These are phyloP conservation scores for Perdita meconis DNA, from an alignment of 2,888 invertebrate genomes.

Conservation along the genomic window DNA sequence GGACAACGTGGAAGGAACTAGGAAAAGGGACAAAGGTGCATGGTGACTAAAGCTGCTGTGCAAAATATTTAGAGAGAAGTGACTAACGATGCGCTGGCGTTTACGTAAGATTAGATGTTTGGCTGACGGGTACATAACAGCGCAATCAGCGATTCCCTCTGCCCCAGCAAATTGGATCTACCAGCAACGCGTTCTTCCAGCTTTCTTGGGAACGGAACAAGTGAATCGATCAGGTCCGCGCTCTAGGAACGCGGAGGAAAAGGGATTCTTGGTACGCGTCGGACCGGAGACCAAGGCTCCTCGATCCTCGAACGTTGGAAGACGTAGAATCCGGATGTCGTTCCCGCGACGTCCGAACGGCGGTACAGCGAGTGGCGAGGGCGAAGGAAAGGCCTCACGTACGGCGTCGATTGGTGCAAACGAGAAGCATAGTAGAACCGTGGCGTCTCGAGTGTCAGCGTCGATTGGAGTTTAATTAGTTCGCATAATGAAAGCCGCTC, in stretches of 20 bases:
- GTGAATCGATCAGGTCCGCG: conserved; percentile 17
- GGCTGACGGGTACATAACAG: too few relatives aligned
- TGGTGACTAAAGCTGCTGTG: too few relatives aligned
- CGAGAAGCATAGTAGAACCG: conserved; percentile 44
- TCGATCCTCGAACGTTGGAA: background rate
- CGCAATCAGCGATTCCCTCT: too few relatives aligned
- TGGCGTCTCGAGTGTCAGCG: conserved; percentile 63
- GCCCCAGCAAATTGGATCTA: too few relatives aligned
- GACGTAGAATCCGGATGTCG: conserved; percentile 51
- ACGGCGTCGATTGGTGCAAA: conserved; percentile 58
- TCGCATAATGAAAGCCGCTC: conserved; percentile 78
- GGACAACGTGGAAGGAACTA: too few relatives aligned
- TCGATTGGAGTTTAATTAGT: conserved; percentile 82
- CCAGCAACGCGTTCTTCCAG: background rate
- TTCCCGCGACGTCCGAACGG: conserved; percentile 34
- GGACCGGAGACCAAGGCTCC: too few relatives aligned
- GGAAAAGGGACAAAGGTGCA: too few relatives aligned
- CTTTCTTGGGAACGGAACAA: background rate
- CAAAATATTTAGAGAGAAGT: too few relatives aligned
- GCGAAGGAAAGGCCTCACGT: conserved; percentile 21
- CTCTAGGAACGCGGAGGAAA: background rate
- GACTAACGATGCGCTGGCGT: too few relatives aligned
- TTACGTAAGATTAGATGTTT: too few relatives aligned
- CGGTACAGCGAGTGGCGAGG: background rate
- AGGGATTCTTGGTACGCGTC: background rate